Evolutionary conservation across 2,888 invertebrate genomes (phyloP).

Genomic region (Clanis bilineata): DNA sequence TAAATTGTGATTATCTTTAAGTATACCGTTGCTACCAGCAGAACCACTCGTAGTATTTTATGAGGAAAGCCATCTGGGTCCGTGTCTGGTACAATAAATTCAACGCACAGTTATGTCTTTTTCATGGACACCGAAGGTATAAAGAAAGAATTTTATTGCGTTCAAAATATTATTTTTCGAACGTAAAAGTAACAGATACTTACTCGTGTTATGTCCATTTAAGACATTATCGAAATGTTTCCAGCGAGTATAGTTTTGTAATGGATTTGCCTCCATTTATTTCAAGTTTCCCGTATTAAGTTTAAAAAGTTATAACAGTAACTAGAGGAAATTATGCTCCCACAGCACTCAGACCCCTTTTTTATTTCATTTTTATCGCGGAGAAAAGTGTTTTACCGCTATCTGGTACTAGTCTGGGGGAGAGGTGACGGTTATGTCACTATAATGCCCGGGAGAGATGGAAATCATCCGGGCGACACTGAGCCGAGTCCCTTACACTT

Average conservation of each 20-base stretch:
- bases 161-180: slow-evolving; percentile 60
- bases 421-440: too few species aligned
- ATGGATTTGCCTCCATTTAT: neutral
- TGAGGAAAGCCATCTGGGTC: slow-evolving; percentile 79
- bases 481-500: too few species aligned
- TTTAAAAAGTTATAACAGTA: too few species aligned
- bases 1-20: slow-evolving; percentile 82
- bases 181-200: slow-evolving; percentile 45
- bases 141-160: slow-evolving; percentile 69
- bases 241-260: neutral
- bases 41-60: slow-evolving; percentile 78
- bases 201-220: slow-evolving; percentile 37
- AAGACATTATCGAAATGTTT: slow-evolving; percentile 27
- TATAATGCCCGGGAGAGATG: too few species aligned
- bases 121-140: slow-evolving; percentile 72
- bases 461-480: too few species aligned
- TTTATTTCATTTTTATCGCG: too few species aligned
- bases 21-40: slow-evolving; percentile 70
- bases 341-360: too few species aligned
- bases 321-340: too few species aligned
- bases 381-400: too few species aligned
- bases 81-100: slow-evolving; percentile 76
- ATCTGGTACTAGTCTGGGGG: too few species aligned
- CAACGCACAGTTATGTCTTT: slow-evolving; percentile 76
- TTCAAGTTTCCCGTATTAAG: too few species aligned